These are phyloP conservation scores for Andrena trimmerana DNA, from an alignment of 2,888 invertebrate species.

Conservation along the genomic window DNA sequence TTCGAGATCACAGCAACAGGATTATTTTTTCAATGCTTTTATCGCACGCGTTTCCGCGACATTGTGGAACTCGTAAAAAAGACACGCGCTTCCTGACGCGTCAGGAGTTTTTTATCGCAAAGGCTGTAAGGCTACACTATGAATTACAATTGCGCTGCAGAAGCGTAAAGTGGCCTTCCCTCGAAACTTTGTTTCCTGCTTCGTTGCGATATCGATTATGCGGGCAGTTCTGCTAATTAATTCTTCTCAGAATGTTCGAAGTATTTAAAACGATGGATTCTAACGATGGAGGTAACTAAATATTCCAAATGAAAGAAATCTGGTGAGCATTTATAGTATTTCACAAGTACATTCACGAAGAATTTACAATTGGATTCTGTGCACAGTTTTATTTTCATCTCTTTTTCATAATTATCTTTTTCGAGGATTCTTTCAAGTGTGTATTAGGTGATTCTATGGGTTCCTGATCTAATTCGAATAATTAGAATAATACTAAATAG, in stretches of 20 bases:
- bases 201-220: not conserved
- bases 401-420: no score
- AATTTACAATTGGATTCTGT: no score
- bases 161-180: conserved; percentile 16
- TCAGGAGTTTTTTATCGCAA: conserved; percentile 50
- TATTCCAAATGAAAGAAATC: no score
- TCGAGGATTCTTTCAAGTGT: no score
- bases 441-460: no score
- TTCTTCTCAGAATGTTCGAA: not conserved
- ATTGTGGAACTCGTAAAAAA: conserved; percentile 59
- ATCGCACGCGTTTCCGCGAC: conserved; percentile 59
- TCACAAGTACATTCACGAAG: no score
- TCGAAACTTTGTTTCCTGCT: conserved; percentile 16
- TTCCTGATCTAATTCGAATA: no score
- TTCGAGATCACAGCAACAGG: not conserved
- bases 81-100: conserved; percentile 38
- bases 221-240: not conserved
- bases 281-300: no score
- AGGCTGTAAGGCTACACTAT: not conserved
- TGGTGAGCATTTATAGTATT: no score
- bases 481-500: no score
- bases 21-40: conserved; percentile 40
- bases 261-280: no score
- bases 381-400: no score
- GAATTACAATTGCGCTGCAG: conserved; percentile 50